These are phyloP conservation scores for Trachythela sp. DNA, from an alignment of 64 coral and sea anemone species.

Conservation along the genomic window DNA sequence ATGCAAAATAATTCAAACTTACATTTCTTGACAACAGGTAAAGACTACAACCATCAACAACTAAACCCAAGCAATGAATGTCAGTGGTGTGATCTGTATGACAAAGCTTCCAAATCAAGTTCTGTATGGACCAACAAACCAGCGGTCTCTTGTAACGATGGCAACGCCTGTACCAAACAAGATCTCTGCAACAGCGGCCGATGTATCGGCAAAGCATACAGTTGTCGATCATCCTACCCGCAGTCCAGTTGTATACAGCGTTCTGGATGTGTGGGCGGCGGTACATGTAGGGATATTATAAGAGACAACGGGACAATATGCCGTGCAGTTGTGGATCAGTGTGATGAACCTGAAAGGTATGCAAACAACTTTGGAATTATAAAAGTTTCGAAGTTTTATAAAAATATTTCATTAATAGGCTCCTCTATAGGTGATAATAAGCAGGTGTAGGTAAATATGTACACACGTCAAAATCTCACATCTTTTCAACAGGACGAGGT, in stretches of 20 bases:
- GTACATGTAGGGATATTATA: conserved; percentile 54
- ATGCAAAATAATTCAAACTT: no score
- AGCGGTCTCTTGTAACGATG: conserved; percentile 59
- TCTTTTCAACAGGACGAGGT: no score
- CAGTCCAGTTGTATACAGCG: conserved; percentile 66
- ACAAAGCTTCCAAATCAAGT: conserved; percentile 31
- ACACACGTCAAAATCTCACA: no score
- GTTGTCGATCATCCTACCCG: conserved; percentile 63
- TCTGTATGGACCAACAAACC: conserved; percentile 67
- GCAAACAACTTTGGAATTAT: no score
- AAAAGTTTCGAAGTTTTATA: no score
- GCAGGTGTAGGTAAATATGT: no score
- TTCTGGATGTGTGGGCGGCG: conserved; percentile 75
- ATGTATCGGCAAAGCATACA: conserved; percentile 59
- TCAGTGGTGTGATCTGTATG: conserved; percentile 79
- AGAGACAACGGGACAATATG: conserved; percentile 65
- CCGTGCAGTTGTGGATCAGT: conserved; percentile 46
- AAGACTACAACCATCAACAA: conserved; percentile 60
- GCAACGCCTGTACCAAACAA: conserved; percentile 59
- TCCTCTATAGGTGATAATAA: no score
- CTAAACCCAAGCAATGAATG: conserved; percentile 75
- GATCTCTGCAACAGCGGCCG: conserved; percentile 53
- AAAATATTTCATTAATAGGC: no score
- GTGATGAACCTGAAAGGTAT: conserved; percentile 86
- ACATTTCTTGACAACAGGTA: conserved; percentile 30